A percentile compares a stretch with the other conserved stretches of the same genome.
These are phyloP conservation scores for Nebria brevicollis DNA, from an alignment of 2,888 invertebrate species.

Conservation along the genomic window DNA sequence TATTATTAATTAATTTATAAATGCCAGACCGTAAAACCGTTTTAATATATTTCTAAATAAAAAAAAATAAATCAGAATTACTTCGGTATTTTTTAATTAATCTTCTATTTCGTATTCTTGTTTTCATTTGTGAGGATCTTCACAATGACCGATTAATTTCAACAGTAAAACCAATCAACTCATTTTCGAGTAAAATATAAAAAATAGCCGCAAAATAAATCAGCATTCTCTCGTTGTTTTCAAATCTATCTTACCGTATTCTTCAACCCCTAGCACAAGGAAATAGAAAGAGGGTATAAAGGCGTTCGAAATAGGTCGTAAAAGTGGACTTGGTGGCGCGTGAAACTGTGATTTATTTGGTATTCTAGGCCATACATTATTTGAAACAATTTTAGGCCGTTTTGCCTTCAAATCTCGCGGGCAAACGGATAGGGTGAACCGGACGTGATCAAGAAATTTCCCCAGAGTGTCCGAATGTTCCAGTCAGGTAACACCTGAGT, in stretches of 20 bases:
- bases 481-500: neutral
- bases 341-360: conserved; percentile 22
- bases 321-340: neutral
- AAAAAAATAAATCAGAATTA: neutral
- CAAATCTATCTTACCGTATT: neutral
- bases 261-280: neutral
- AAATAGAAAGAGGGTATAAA: neutral
- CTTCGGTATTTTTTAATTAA: too few relatives aligned
- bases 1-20: too few relatives aligned
- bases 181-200: neutral
- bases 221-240: neutral
- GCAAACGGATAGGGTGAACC: neutral
- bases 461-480: neutral
- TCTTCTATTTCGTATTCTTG: too few relatives aligned
- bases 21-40: too few relatives aligned
- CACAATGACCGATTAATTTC: neutral
- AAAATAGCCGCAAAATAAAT: neutral
- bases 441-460: conserved; percentile 15
- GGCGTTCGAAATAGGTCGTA: conserved; percentile 3
- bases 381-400: conserved; percentile 33
- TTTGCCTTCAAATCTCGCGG: conserved; percentile 5
- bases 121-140: too few relatives aligned
- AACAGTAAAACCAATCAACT: neutral
- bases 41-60: too few relatives aligned
- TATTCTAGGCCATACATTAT: conserved; percentile 35